Base-by-base conservation (phyloP, 2,113 vertebrate species). In the Scomber japonicus region DNA sequence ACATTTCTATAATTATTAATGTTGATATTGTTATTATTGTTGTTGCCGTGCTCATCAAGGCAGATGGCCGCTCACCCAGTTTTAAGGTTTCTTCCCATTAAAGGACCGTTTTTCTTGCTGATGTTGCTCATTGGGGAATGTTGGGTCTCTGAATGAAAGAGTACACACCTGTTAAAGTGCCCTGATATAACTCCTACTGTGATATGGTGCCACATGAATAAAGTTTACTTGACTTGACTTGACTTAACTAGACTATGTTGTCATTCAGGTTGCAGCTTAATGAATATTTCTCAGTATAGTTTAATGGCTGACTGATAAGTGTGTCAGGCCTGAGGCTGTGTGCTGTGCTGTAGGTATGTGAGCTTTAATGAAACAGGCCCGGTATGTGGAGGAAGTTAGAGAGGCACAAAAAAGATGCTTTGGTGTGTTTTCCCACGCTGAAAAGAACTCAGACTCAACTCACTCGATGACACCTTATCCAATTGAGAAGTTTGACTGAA, bases 351-450 rank as follows among this genome's bases (percentile, higher is more conserved):
- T 19, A 76, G 85, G 73, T 89, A 82, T 90, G 84, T 62, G 69
- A 61, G 74, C 63, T 60, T 78, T 48, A 71, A 67, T 54, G 9
- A 74, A 81, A 59, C 75, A 53, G 24, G 17, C 16, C 17, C 55
- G 91, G 88, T 83, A 93, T 89, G 87, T 71, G 19, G 60, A 75
- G 53, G 81, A 79, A 81, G 70, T 65, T 35, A 79, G 7, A 53
- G 17, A 67, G 40, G 60, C 78, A 91, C 72, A 64, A 71, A 75
- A 69, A 68, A 61, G 48, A 50, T 75, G 53, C 51, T 61, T 71
- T 71, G 24, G 55, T 80, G 68, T 80, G 27, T 81, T 91, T 90
- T 92, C 85, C 80, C 90, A 91, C 71, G 74, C 24, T 4, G 16
- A 50, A 40, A 59, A 62, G 24, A 74, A 59, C n/a, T 75, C n/a